Base-by-base conservation (phyloP, 1,140 invertebrate genomes). In the Maniola jurtina region DNA sequence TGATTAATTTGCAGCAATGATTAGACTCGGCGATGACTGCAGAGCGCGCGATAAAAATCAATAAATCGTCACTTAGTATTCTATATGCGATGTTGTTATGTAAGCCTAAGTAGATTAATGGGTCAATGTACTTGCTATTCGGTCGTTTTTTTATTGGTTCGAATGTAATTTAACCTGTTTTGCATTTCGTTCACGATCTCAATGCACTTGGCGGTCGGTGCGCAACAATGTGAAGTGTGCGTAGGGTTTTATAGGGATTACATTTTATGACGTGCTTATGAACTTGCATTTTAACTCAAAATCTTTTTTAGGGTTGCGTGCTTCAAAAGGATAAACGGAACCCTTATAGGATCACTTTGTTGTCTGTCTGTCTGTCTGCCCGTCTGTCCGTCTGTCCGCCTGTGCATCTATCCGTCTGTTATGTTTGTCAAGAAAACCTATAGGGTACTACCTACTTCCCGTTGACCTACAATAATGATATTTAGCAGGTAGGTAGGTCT, bases 21-120 rank as follows among this genome's bases (percentile, higher is more conserved):
- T 82, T 81, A 79, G 72, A 76, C 52, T 50, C 40, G 61, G 64
- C 73, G 72, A 75, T 84, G 77, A 83, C 77, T 75, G 72, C 75
- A 81, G 33, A 61, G 65, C 68, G 77, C 77, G 77, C 70, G 76
- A 59, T 72, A 74, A 70, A 76, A 81, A 80, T 80, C 68, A 68
- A 74, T 74, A 77, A 70, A 75, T 73, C 64, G 66, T 66, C 64
- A 71, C 61, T 86, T 83, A 61, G 60, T 81, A 84, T 86, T 84
- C 81, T 59, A 33, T 33, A 66, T 61, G 71, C 71, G 71, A 61
- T 48, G 35, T 59, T 73, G 64, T 86, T 84, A 84, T 81, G 84
- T 84, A 86, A 86, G 75, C 38, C 56, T 67, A 84, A 81, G 75
- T 86, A 75, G 82, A 80, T 83, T 81, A 84, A 73, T 86, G 62